Percentiles rank a stretch among this genome's conserved stretches.
phyloP scores from a whole-genome alignment of 2,113 vertebrate genomes.

The Brachyistius frenatus region DNA sequence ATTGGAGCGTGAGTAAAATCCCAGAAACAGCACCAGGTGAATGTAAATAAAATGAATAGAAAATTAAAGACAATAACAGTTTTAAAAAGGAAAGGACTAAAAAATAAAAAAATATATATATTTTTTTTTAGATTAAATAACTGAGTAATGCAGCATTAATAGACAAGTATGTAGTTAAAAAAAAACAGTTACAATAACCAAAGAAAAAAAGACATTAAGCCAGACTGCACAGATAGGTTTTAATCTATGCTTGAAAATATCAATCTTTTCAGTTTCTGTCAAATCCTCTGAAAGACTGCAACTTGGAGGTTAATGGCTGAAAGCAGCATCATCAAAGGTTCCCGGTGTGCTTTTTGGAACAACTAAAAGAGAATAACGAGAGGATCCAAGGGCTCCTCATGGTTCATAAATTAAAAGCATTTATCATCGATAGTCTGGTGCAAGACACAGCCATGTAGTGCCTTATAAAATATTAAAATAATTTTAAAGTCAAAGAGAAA shows the following conservation, averaged over 20 bases:
- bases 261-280: not conserved
- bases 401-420: conserved; percentile 21
- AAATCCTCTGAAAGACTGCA: not conserved
- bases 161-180: no score
- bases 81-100: no score
- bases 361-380: not conserved
- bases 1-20: no score
- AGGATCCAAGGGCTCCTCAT: not conserved
- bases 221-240: not conserved
- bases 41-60: no score
- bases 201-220: not conserved
- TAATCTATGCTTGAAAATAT: not conserved
- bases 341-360: not conserved
- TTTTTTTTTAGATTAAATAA: no score
- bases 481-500: conserved; percentile 14
- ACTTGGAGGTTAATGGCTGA: not conserved
- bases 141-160: no score
- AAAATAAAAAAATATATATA: no score
- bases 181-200: not conserved
- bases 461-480: conserved; percentile 30
- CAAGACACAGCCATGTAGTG: not conserved
- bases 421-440: conserved; percentile 14
- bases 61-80: not conserved
- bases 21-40: no score
- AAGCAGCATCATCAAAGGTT: not conserved